Base-by-base conservation (phyloP, 2,888 invertebrate genomes). In the Apamea crenata region DNA sequence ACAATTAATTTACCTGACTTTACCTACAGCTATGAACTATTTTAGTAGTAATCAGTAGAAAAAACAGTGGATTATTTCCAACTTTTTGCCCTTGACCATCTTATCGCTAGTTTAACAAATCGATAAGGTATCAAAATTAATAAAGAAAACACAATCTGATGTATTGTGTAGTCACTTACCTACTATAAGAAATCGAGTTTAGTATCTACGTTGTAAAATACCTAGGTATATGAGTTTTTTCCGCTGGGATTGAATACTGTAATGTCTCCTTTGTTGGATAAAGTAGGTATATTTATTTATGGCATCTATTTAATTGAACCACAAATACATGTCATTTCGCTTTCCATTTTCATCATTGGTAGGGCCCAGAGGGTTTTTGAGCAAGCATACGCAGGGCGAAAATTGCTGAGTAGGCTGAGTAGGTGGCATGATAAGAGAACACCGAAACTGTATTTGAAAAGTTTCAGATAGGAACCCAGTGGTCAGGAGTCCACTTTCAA, bases 61-160 rank as follows among this genome's bases (percentile, higher is more conserved):
- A 71, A 77, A 86, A 74, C 81, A 81, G 53, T 76, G 63, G 79
- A 81, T 81, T 72, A 74, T 79, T 69, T 68, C n/a, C 47, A 68
- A 72, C 56, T 40, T 77, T 80, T 87, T 81, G 73, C 68, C 89
- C 89, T 89, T 89, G 81, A 87, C 87, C 80, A 87, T 53, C 8
- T 77, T 87, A 88, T 89, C 85, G 18, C 65, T 36, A 44, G 66
- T 77, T 79, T 77, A 65, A 63, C 14, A 50, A 85, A 78, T 65
- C 40, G 88, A 88, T 88, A 83, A 81, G 83, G 78, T 89, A 82
- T 47, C n/a, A n/a, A n/a, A n/a, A 73, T 71, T 44, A 68, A 67
- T 70, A 53, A 84, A 68, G 50, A 71, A 77, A 36, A 66, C 40
- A 70, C 63, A 72, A 53, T 68, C 56, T n/a, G 18, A 65, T 61